Evolutionary conservation across 2,888 invertebrate species (phyloP), one percentile per base, ranked within the genome.

Genomic region (Dryobotodes eremita): DNA sequence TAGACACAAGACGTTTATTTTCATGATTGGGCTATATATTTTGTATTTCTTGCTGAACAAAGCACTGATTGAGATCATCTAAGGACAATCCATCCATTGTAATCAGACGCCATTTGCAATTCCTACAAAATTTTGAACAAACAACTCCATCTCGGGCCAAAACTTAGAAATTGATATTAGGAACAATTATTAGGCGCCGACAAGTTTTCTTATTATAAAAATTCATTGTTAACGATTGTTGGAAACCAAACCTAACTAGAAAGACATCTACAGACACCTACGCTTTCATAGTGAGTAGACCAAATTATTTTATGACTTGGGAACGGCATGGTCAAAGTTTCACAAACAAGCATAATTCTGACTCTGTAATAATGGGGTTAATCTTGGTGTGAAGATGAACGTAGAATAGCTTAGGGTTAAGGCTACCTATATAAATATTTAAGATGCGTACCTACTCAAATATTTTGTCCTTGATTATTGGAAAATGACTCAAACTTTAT

Each of bases 291-390:
- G 71, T 64, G 57, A 71, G 70, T 5, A 36, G 48, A 50, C 11
- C n/a, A 57, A 66, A 84, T 75, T 84, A 84, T 79, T 84, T 87
- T 84, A 87, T 57, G 70, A 84, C 71, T 84, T n/a, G 1, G 26
- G n/a, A 46, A 59, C 36, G 59, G 42, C 57, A 50, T 71, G 79
- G 59, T 59, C 26, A 46, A 84, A 87, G 62, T 84, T 84, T 61
- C 31, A 17, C 73, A 72, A 71, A 75, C 62, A 80, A 68, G 64
- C 61, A 73, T 86, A 53, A 83, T 77, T 83, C 23, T 62, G 20
- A n/a, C 50, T 57, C 48, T 36, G 23, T 23, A 15, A 5, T 79
- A 64, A 31, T 59, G 13, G 11, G 48, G 20, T 42, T 26, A 79
- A 70, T 50, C 5, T 70, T 65, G 42, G 42, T 26, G 13, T 26